phyloP scores from a whole-genome alignment of 2,888 invertebrate genomes.

The Encarsia formosa region DNA sequence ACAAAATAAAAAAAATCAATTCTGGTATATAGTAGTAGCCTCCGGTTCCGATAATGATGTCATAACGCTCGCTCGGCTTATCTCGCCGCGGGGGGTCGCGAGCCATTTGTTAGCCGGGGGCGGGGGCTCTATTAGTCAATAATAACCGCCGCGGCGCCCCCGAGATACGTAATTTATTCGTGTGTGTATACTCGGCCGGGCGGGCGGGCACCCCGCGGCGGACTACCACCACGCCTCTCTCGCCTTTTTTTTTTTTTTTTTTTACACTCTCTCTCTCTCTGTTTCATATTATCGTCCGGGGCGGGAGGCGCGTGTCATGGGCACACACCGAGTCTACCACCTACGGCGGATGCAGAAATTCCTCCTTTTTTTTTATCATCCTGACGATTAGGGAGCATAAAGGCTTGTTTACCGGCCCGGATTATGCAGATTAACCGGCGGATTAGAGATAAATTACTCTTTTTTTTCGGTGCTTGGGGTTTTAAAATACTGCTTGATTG shows the following conservation, averaged over 20 bases:
- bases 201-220: conserved; percentile 37
- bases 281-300: neutral
- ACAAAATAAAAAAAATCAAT: too few relatives aligned
- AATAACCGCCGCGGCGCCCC: conserved; percentile 44
- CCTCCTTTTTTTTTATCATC: too few relatives aligned
- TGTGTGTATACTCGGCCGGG: conserved; percentile 17
- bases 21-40: too few relatives aligned
- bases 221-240: conserved; percentile 47
- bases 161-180: conserved; percentile 47
- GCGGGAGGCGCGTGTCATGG: neutral
- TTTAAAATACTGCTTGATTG: too few relatives aligned
- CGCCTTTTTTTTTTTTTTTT: neutral
- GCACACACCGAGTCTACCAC: too few relatives aligned
- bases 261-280: conserved; percentile 17
- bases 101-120: conserved; percentile 16
- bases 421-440: too few relatives aligned
- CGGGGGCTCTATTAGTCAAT: conserved; percentile 20
- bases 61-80: conserved; percentile 9
- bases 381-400: too few relatives aligned
- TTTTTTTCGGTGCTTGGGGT: too few relatives aligned
- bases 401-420: too few relatives aligned
- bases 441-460: too few relatives aligned
- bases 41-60: conserved; percentile 4
- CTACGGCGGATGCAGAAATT: too few relatives aligned
- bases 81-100: too few relatives aligned